phyloP scores from a whole-genome alignment of 2,113 vertebrate genomes.

The Atrichornis clamosus region DNA sequence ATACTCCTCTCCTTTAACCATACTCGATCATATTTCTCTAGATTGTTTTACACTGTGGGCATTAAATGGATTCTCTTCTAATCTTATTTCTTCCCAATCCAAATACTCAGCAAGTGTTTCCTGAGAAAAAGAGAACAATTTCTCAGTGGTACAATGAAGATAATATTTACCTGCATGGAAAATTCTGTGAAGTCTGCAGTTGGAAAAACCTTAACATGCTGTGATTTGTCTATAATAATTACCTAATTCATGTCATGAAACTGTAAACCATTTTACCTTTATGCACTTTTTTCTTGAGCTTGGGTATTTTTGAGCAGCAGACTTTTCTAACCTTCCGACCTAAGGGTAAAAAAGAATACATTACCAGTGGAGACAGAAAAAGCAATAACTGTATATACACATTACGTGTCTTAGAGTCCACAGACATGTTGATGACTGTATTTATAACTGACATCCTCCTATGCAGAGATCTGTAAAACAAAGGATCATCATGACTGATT shows the following conservation, averaged over 20 bases:
- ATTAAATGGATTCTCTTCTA: not conserved
- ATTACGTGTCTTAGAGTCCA: not conserved
- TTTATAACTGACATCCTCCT: not conserved
- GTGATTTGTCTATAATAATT: not conserved
- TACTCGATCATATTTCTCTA: not conserved
- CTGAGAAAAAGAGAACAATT: not conserved
- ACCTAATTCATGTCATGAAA: not conserved
- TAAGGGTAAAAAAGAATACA: not conserved
- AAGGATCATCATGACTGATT: not conserved
- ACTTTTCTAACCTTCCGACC: not conserved
- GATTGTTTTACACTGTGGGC: not conserved
- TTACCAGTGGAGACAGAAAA: not conserved
- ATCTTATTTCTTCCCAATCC: not conserved
- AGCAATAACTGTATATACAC: not conserved
- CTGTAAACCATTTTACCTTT: not conserved
- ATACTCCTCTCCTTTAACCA: not conserved
- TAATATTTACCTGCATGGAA: not conserved
- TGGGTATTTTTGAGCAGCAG: not conserved
- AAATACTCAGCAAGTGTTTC: not conserved
- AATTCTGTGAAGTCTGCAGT: not conserved
- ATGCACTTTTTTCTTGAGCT: accelerated
- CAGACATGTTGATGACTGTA: not conserved
- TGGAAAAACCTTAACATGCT: not conserved
- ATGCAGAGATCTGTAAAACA: not conserved
- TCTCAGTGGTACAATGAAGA: not conserved